Base-by-base conservation (phyloP, 2,113 vertebrate species). In the Mobula birostris region DNA sequence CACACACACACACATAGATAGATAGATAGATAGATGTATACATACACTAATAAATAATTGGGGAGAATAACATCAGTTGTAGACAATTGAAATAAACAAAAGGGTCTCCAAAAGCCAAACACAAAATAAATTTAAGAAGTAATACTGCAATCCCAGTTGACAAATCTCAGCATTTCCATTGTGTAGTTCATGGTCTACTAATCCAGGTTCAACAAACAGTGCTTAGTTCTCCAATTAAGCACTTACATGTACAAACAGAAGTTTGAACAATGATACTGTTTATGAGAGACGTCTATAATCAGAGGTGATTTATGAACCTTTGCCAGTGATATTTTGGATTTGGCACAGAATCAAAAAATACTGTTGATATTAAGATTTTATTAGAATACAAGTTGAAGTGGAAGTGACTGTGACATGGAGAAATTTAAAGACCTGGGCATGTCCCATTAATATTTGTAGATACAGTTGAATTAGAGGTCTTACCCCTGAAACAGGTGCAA, bases 141-240 rank as follows among this genome's bases (percentile, higher is more conserved):
- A 8, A 15, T 66, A 32, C 58, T 66, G 61, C 32, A 11, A 63
- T 66, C 85, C 72, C 58, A 19, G 32, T 90, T 66, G 85, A 63
- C 85, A 90, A 32, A 7, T 66, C 85, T 32, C 29, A 66, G 61
- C 68, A 90, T 90, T 88, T 90, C 85, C 85, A 90, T 32, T 32
- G 61, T 15, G 61, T 1, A 61, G 58, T 58, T 12, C 56, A 90
- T 68, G 63, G 1, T 36, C 24, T 58, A 88, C 12, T 5, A 66
- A n/a, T 68, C 29, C 85, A 32, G 61, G n/a, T 90, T 32, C 58
- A 66, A 9, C 6, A 8, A n/a, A 66, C 83, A 63, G 29, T n/a
- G 12, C 5, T 66, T 90, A 32, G 66, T 24, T 36, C 61, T 66
- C 61, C 61, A 61, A 61, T 85, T 85, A 58, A 58, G 27, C 24